Evolutionary conservation across 2,888 invertebrate genomes (phyloP).

Genomic region (Deilephila elpenor): DNA sequence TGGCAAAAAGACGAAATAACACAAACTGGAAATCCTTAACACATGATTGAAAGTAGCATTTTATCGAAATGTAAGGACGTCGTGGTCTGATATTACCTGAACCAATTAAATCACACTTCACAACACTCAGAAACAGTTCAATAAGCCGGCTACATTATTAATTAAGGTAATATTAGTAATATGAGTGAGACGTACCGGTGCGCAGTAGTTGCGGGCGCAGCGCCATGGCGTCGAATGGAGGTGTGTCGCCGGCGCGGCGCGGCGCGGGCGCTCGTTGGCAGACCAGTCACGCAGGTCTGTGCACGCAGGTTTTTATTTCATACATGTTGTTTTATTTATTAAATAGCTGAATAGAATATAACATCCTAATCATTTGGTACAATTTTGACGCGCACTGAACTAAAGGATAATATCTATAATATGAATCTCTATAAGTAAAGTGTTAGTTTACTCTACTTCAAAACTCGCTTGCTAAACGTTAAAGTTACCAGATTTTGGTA

Average conservation of each 20-base stretch:
- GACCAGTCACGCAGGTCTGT: slow-evolving; percentile 75
- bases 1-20: not conserved
- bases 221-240: slow-evolving; percentile 77
- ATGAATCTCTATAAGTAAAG: too few relatives aligned
- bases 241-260: slow-evolving; percentile 55
- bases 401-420: too few relatives aligned
- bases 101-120: not conserved
- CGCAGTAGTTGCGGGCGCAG: slow-evolving; percentile 77
- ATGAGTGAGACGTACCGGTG: slow-evolving; percentile 62
- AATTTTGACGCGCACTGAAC: not conserved
- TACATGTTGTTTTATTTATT: slow-evolving; percentile 21
- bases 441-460: too few relatives aligned
- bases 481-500: too few relatives aligned
- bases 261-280: slow-evolving; percentile 51
- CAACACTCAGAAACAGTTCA: not conserved
- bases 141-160: not conserved
- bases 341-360: slow-evolving; percentile 12
- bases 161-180: slow-evolving; percentile 2
- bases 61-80: not conserved
- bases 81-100: too few relatives aligned
- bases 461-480: too few relatives aligned
- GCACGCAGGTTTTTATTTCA: slow-evolving; percentile 68
- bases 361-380: not conserved
- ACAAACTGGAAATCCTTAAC: slow-evolving; percentile 7
- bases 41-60: not conserved